Evolutionary conservation across 2,888 invertebrate genomes (phyloP), one percentile per base, ranked within the genome.

Genomic region (Metallyticus violacea): DNA sequence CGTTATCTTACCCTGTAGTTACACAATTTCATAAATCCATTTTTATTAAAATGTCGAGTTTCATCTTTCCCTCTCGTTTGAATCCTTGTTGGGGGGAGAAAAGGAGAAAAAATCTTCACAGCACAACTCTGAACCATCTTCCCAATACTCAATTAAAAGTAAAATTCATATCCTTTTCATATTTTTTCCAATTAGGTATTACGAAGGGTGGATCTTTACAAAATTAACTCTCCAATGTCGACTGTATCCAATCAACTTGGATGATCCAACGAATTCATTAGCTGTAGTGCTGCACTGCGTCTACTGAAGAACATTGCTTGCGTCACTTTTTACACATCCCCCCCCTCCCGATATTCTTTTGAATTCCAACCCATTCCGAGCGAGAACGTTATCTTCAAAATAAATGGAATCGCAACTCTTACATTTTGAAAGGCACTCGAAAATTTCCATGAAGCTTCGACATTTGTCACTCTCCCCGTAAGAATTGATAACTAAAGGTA

Each of bases 101-200:
- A 62, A 62, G 15, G 40, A 29, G 22, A 25, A 28, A 79, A 85
- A 79, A 85, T 79, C 62, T 85, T 79, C 77, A n/a, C n/a, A 77
- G 77, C 77, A 83, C 77, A 83, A 83, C 77, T 83, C 83, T 27
- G 28, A 77, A 28, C 83, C 62, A 81, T 87, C 87, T 85, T 80
- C 85, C 85, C 87, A 85, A 87, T 87, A 87, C 85, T 87, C 87
- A 87, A 87, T 87, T 87, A 87, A 81, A 87, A 81, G 85, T 85
- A 85, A 86, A 87, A 78, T 87, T 87, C 85, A 87, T 87, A 85
- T 87, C 86, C 86, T 79, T 87, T 85, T 87, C 85, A 85, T 87
- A 87, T 85, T 87, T 87, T 85, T 76, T 26, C 87, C 87, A 87
- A 87, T 87, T 87, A 87, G 81, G 62, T 85, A 79, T 26, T 26